Base-by-base conservation (phyloP, 1,140 invertebrate genomes). In the Aricia agestis region DNA sequence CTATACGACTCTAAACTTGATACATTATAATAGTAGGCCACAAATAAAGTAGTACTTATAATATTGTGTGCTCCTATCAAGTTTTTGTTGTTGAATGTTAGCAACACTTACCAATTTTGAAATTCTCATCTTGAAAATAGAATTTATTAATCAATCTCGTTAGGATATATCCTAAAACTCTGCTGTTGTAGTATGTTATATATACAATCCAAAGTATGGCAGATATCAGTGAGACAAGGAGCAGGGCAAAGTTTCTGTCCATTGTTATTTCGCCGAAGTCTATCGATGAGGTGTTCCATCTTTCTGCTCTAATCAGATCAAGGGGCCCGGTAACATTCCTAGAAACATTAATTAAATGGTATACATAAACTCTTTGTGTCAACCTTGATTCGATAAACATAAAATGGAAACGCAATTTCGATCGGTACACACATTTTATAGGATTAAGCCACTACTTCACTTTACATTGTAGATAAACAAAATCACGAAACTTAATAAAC, bases 181-280 rank as follows among this genome's bases (percentile, higher is more conserved):
- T 94, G 31, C 98, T 98, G 90, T 98, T 98, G 92, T 99, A 99
- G 92, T 98, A 99, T 11, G 97, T 96, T 78, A 98, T 96, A 92
- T 99, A 99, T 75, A 98, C 95, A 42, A 98, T 95, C 98, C 98
- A 99, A 32, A 94, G 93, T 78, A 97, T 96, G 15, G 95, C 95
- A 71, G 95, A 95, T 69, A 96, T 93, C 18, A 98, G 93, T 58
- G 97, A 97, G 78, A 96, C 95, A 13, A 98, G 93, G 72, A 98
- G 92, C 92, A 93, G 90, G 61, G 86, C 90, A 70, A 98, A 97
- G 83, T 96, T 97, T 76, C 95, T 95, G 89, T 97, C 96, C 93
- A 97, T 95, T 84, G 95, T 95, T 79, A 97, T 93, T 81, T 96
- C 94, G 74, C 95, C 93, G 71, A 96, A 90, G 74, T 94, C 93